phyloP scores from a whole-genome alignment of 1,140 invertebrate species.

The Teleogryllus occipitalis region DNA sequence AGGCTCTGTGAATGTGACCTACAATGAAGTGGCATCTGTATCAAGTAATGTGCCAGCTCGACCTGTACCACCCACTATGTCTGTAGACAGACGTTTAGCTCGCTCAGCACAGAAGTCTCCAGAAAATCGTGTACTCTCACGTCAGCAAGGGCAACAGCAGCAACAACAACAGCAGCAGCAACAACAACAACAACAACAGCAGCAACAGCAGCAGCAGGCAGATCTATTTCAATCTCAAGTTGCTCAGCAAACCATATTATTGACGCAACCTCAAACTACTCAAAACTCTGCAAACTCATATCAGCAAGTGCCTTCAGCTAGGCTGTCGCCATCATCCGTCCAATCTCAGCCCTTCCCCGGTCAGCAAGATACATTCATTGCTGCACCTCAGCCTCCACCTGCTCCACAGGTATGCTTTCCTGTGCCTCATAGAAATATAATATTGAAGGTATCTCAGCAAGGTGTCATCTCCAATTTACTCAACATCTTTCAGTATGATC shows the following conservation, averaged over 20 bases:
- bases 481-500: too few species aligned
- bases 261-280: constrained; percentile 16
- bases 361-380: not conserved
- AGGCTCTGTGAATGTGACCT: too few species aligned
- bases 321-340: constrained; percentile 9
- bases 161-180: constrained; percentile 2
- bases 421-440: not conserved
- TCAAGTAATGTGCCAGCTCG: too few species aligned
- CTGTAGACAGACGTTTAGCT: too few species aligned
- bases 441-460: not conserved
- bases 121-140: constrained; percentile 7
- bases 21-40: too few species aligned
- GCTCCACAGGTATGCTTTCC: not conserved
- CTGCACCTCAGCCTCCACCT: not conserved
- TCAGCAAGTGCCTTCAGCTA: constrained; percentile 25
- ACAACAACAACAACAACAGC: not conserved
- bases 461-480: too few species aligned
- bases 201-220: constrained; percentile 19
- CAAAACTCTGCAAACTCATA: constrained; percentile 26
- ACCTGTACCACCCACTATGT: too few species aligned
- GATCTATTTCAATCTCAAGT: constrained; percentile 18
- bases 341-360: not conserved
- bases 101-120: not conserved
- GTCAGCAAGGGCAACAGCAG: constrained; percentile 23
- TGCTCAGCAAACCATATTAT: not conserved